Percentiles rank a stretch among this genome's conserved stretches.
These are phyloP conservation scores for Opisthocomus hoazin DNA, from an alignment of 2,113 vertebrate species.

Conservation along the genomic window DNA sequence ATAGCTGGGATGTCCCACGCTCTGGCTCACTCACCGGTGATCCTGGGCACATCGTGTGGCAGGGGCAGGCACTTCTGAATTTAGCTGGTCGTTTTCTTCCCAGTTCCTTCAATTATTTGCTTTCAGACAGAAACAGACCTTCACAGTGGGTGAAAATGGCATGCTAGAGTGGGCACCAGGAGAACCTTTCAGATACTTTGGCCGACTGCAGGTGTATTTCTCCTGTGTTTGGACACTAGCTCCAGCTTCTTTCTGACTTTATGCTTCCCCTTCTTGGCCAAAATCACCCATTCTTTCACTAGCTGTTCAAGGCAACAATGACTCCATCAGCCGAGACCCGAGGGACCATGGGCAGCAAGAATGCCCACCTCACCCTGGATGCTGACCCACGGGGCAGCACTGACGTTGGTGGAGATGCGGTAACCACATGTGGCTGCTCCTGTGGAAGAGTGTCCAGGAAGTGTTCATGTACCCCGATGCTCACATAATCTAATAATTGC, in stretches of 20 bases:
- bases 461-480: not conserved
- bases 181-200: not conserved
- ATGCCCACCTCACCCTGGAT: not conserved
- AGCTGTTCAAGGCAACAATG: not conserved
- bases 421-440: not conserved
- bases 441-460: not conserved
- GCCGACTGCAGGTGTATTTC: not conserved
- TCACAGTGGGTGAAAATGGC: not conserved
- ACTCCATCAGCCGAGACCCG: accelerated
- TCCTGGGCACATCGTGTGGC: not conserved
- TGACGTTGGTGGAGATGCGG: not conserved
- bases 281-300: not conserved
- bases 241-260: not conserved
- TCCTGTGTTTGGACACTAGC: not conserved
- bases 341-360: not conserved
- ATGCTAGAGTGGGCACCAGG: not conserved
- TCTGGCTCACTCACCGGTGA: no score
- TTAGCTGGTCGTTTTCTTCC: not conserved
- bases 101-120: not conserved
- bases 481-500: not conserved
- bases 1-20: accelerated
- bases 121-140: no score
- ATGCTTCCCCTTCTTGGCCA: not conserved
- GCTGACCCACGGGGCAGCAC: not conserved
- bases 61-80: not conserved